Base-by-base conservation (phyloP, 2,888 invertebrate genomes). In the Synanthedon myopaeformis region DNA sequence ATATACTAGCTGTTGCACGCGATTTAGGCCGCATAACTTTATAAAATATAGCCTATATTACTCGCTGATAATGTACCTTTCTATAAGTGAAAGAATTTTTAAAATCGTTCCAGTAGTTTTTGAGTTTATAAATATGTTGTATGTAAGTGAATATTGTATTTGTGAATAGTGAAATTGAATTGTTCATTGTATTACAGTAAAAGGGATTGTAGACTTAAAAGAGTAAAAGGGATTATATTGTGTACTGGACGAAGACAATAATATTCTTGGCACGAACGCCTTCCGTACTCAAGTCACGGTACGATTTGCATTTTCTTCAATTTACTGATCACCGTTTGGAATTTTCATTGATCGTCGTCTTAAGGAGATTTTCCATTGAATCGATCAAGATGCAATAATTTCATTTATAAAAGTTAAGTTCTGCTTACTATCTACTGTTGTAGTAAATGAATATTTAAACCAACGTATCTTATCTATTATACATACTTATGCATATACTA, bases 251-350 rank as follows among this genome's bases (percentile, higher is more conserved):
- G 13, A 14, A 12, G 49, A 17, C 49, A 23, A 49, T 12, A 23
- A 49, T 66, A 79, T 79, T 78, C 79, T 58, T 61, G 69, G 75
- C 79, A 80, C 80, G 80, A 55, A 58, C 56, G 51, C 56, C 61
- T 67, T 82, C 71, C 60, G 66, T 57, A 80, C 61, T 60, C 82
- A 14, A 57, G 60, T 62, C 84, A 83, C 82, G 82, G 58, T 69
- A 55, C 70, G 66, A 82, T 83, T 79, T 81, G 80, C 80, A 82
- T 84, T 84, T 82, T 75, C 76, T 83, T 82, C 84, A 83, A 83
- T 82, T 83, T 83, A 76, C 73, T 70, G 67, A 68, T 69, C 70
- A 69, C 61, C 66, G 70, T 60, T 64, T 68, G 61, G 80, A 82
- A 82, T 82, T 74, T 65, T 80, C 80, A 82, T 75, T 72, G 76